Evolutionary conservation across 2,113 vertebrate genomes (phyloP).

Genomic region (Halcyon malimbica): DNA sequence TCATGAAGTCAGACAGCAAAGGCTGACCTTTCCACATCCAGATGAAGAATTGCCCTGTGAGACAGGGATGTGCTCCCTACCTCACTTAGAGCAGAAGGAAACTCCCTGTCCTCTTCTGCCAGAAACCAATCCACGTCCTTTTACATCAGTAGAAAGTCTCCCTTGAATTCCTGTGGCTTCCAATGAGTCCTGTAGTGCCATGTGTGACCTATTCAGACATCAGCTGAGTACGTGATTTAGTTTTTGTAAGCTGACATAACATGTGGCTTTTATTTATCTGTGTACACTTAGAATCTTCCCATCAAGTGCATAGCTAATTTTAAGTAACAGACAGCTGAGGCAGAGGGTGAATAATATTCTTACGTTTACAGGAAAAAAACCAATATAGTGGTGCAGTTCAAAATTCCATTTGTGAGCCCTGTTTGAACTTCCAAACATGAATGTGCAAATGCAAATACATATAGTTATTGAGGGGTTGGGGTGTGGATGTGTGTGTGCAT

Average conservation of each 20-base stretch:
- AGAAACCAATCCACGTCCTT: neutral
- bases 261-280: neutral
- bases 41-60: neutral
- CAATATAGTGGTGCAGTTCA: neutral
- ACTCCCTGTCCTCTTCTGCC: neutral
- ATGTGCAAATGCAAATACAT: neutral
- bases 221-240: neutral
- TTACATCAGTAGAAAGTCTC: neutral
- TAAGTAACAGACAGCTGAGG: neutral
- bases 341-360: neutral
- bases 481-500: neutral
- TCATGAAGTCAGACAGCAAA: neutral
- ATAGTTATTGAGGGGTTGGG: neutral
- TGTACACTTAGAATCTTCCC: neutral
- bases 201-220: neutral
- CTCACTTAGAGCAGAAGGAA: neutral
- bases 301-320: neutral
- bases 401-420: neutral
- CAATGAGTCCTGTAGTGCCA: neutral
- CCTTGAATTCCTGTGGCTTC: neutral
- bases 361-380: neutral
- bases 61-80: neutral
- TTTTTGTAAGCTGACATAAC: neutral
- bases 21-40: neutral
- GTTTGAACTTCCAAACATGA: neutral